These are phyloP conservation scores for Capitella teleta DNA, from an alignment of 1,140 invertebrate species.

Conservation along the genomic window DNA sequence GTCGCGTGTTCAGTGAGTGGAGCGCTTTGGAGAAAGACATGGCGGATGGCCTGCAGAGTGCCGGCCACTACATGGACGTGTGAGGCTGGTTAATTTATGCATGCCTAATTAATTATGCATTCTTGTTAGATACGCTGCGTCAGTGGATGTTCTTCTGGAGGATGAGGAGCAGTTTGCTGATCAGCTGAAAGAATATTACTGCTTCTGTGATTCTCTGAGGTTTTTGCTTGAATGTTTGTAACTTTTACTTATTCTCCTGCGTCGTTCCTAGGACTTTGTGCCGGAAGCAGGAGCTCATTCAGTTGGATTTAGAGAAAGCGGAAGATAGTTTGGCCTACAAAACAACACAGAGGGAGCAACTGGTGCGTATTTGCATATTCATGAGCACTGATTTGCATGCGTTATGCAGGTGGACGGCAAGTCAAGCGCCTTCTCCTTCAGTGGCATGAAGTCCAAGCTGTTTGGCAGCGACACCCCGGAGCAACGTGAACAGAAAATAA, in stretches of 20 bases:
- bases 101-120: not conserved
- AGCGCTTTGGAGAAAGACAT: constrained; percentile 71
- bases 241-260: not conserved
- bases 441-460: constrained; percentile 41
- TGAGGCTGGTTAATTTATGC: constrained; percentile 20
- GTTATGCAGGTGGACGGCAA: constrained; percentile 48
- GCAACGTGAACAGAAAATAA: constrained; percentile 60
- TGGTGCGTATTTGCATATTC: constrained; percentile 20
- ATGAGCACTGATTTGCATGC: not conserved
- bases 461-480: constrained; percentile 72
- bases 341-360: constrained; percentile 49
- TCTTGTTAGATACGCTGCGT: constrained; percentile 49
- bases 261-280: constrained; percentile 49
- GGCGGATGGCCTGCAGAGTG: constrained; percentile 62
- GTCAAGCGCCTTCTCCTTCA: constrained; percentile 29
- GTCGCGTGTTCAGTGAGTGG: constrained; percentile 73
- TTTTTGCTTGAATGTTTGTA: too few relatives aligned
- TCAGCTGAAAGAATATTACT: constrained; percentile 73
- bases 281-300: constrained; percentile 59
- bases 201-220: constrained; percentile 62
- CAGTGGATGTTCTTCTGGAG: constrained; percentile 63
- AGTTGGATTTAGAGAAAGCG: constrained; percentile 59
- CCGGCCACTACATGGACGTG: constrained; percentile 62
- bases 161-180: constrained; percentile 73
- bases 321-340: constrained; percentile 51